Evolutionary conservation across 2,113 vertebrate genomes (phyloP).

Genomic region (Gallinago media): DNA sequence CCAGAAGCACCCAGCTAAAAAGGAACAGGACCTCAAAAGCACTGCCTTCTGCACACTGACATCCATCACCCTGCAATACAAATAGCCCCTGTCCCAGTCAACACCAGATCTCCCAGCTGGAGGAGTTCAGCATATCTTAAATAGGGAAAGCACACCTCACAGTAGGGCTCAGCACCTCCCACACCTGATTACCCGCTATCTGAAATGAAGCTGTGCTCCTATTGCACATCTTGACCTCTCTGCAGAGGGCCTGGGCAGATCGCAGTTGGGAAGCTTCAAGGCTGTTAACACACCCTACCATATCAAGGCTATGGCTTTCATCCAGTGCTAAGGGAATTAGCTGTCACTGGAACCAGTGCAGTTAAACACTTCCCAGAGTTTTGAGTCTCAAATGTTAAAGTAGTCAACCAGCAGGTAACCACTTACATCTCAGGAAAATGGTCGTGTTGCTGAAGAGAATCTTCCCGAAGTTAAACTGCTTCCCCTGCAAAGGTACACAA

Average conservation of each 20-base stretch:
- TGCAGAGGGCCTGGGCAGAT: neutral
- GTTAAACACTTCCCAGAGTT: neutral
- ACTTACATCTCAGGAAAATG: constrained; percentile 84
- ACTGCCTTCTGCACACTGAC: neutral
- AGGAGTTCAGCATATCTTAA: neutral
- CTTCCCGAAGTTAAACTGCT: constrained; percentile 82
- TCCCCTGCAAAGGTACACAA: constrained; percentile 69
- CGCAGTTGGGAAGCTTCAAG: neutral
- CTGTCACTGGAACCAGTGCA: neutral
- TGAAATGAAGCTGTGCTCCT: neutral
- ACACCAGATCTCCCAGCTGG: neutral
- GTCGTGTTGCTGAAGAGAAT: constrained; percentile 84
- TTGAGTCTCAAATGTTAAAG: neutral
- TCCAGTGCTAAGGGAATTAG: neutral
- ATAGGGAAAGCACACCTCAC: neutral
- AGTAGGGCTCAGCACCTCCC: neutral
- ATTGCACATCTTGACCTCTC: neutral
- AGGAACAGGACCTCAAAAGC: neutral
- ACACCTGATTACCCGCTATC: neutral
- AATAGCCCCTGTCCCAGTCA: neutral
- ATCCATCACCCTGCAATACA: neutral
- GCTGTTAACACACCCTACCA: neutral
- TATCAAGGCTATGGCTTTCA: neutral
- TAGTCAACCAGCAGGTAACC: neutral
- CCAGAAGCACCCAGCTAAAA: neutral